Percentiles rank a stretch among this genome's conserved stretches.
phyloP scores from a whole-genome alignment of 1,140 invertebrate genomes.

The Pomacea maculata region DNA sequence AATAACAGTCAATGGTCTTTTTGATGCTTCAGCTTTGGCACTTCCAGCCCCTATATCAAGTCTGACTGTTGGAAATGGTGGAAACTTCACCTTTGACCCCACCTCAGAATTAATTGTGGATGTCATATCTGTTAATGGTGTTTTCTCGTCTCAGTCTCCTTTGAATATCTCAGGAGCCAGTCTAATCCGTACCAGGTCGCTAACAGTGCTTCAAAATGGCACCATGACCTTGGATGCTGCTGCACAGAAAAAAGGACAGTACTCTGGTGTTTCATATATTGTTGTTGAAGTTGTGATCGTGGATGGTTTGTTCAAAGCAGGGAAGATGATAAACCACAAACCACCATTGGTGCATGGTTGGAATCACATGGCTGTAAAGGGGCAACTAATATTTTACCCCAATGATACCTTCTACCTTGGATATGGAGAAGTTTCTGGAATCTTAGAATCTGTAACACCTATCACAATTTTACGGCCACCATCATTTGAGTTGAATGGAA shows the following conservation, averaged over 20 bases:
- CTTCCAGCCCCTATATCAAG: slow-evolving; percentile 2
- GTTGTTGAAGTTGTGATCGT: slow-evolving; percentile 36
- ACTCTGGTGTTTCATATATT: slow-evolving; percentile 35
- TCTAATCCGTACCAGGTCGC: slow-evolving; percentile 23
- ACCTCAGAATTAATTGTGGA: slow-evolving; percentile 29
- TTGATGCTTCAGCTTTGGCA: slow-evolving; percentile 26
- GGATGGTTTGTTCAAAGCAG: slow-evolving; percentile 38
- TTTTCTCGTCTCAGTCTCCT: slow-evolving; percentile 33
- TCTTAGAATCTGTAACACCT: slow-evolving; percentile 21
- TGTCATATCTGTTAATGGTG: slow-evolving; percentile 35
- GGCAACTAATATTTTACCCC: slow-evolving; percentile 5
- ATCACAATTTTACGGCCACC: slow-evolving; percentile 22
- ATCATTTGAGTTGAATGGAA: slow-evolving; percentile 24
- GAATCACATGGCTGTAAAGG: slow-evolving; percentile 23
- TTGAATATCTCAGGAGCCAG: slow-evolving; percentile 32
- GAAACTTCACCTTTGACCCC: slow-evolving; percentile 19
- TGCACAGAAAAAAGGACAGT: slow-evolving; percentile 29
- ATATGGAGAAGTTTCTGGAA: slow-evolving; percentile 27
- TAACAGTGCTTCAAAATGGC: slow-evolving; percentile 30
- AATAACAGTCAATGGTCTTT: slow-evolving; percentile 34
- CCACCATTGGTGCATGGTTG: slow-evolving; percentile 25
- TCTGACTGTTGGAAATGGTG: slow-evolving; percentile 15
- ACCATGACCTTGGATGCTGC: slow-evolving; percentile 36
- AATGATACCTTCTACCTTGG: slow-evolving; percentile 28
- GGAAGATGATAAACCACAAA: slow-evolving; percentile 33